Base-by-base conservation (phyloP, 2,113 vertebrate genomes). In the Cairina moschata region DNA sequence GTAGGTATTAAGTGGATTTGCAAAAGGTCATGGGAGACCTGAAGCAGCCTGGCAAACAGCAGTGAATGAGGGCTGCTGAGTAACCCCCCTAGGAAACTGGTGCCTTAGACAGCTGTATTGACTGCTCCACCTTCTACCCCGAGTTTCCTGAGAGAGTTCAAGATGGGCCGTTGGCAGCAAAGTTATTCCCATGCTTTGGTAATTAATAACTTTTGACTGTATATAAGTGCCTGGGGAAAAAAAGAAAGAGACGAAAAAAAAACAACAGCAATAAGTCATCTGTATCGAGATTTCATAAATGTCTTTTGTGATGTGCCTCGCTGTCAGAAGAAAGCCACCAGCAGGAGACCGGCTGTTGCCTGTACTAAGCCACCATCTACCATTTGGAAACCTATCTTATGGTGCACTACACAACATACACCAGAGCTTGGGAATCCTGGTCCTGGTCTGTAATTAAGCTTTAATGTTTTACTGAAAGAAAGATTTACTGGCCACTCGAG, bases 371-470 rank as follows among this genome's bases (percentile, higher is more conserved):
- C n/a, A 8, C 26, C 28, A 8, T 2, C 44, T 60, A 40, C 16
- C 36, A 71, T 38, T 71, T 65, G 21, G 79, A 68, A 79, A 60
- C 91, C 0, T 2, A 20, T 71, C 38, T 59, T 42, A 4, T 5
- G 0, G 22, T 73, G 54, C 0, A 0, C 34, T 80, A 7, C 1
- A 2, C 10, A 9, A 34, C 22, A 9, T 8, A 14, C 1, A 0
- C 54, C 7, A 5, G 14, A n/a, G 32, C 32, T 72, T 76, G 54
- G 67, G 58, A 80, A 23, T 62, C n/a, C 36, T 82, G 32, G 8
- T 68, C 69, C 32, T 82, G 29, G 7, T 65, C 69, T 84, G 17
- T 79, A 82, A 72, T 84, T 71, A 74, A 62, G 32, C 60, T 72
- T 34, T 12, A 54, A 44, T 28, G 17, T 48, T 93, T 83, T 42